phyloP scores from a whole-genome alignment of 2,888 invertebrate species.

The Heliconius cydno region DNA sequence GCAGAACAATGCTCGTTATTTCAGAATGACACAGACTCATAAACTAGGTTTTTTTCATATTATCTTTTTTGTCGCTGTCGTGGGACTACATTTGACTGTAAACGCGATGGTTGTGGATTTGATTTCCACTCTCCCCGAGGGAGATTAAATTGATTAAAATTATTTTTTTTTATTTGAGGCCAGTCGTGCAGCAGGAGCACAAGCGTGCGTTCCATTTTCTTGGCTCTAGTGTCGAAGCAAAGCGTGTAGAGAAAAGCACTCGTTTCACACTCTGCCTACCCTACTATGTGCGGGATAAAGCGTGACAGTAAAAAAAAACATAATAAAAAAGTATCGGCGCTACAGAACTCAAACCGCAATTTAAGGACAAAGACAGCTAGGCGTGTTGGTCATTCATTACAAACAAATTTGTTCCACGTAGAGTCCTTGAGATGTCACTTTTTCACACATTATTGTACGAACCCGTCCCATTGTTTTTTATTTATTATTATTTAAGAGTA shows the following conservation, averaged over 20 bases:
- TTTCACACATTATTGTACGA: not conserved
- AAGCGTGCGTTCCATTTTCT: no score
- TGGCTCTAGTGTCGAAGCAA: no score
- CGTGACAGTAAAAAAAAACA: not conserved
- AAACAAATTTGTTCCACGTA: conserved; percentile 68
- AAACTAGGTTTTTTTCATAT: not conserved
- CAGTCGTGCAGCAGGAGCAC: no score
- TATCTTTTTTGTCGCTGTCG: not conserved
- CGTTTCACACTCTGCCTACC: no score
- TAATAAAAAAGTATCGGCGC: not conserved
- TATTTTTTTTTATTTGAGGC: not conserved
- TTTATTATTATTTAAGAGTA: no score
- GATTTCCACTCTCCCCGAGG: not conserved
- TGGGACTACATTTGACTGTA: not conserved
- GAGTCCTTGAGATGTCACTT: not conserved
- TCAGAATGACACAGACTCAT: conserved; percentile 31
- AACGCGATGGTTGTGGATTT: not conserved
- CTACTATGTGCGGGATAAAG: no score
- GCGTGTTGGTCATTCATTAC: conserved; percentile 65
- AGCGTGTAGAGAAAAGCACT: no score
- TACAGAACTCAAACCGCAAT: conserved; percentile 32
- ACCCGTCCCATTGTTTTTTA: no score
- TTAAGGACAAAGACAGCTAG: conserved; percentile 46
- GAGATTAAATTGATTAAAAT: not conserved
- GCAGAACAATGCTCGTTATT: conserved; percentile 34